Percentiles rank a stretch among this genome's conserved stretches.
phyloP scores from a whole-genome alignment of 2,888 invertebrate species.

The Bruchidius siliquastri region DNA sequence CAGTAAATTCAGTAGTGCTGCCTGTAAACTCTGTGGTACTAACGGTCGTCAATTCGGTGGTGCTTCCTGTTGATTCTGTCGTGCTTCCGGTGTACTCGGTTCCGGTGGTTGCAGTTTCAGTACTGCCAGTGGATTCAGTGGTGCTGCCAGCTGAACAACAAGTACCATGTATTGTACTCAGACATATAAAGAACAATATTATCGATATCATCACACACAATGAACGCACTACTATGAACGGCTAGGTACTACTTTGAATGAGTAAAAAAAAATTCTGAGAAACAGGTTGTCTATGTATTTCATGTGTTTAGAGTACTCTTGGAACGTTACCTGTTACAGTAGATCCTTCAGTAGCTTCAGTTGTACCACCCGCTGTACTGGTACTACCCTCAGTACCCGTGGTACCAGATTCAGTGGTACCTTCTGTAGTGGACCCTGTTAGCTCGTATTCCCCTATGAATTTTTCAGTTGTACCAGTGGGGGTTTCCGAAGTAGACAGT shows the following conservation, averaged over 20 bases:
- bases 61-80: conserved; percentile 15
- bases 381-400: conserved; percentile 14
- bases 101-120: conserved; percentile 18
- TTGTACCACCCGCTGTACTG: background rate
- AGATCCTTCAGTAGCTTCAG: background rate
- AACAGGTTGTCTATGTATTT: no score
- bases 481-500: background rate
- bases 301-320: no score
- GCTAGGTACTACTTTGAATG: no score
- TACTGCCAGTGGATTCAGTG: conserved; percentile 20
- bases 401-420: conserved; percentile 14
- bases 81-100: conserved; percentile 10
- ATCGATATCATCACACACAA: no score
- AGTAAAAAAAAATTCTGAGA: no score
- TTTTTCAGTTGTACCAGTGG: conserved; percentile 5
- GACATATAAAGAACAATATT: no score
- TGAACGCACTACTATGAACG: no score
- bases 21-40: conserved; percentile 10
- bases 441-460: background rate
- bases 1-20: conserved; percentile 8
- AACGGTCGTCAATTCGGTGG: conserved; percentile 16
- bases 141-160: conserved; percentile 5
- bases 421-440: conserved; percentile 8
- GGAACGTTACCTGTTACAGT: background rate
- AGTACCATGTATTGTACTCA: background rate